These are phyloP conservation scores for Mesorhabditis sp. DNA, from an alignment of 2,888 invertebrate genomes.

Conservation along the genomic window DNA sequence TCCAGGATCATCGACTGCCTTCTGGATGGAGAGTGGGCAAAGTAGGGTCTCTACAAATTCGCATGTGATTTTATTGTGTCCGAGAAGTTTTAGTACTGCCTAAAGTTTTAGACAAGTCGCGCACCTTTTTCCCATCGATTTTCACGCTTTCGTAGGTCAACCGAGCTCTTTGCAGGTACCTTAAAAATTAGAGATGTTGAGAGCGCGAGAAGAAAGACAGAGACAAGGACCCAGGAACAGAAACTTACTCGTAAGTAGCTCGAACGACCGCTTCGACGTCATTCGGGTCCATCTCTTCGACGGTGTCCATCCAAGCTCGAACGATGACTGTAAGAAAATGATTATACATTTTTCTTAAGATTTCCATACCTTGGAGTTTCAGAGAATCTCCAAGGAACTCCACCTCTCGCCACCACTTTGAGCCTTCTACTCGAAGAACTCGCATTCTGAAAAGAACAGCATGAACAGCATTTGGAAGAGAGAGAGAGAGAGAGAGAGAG, in stretches of 20 bases:
- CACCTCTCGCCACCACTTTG: background rate
- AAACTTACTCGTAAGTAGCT: background rate
- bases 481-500: no score
- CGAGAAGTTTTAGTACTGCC: no score
- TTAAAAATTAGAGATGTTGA: background rate
- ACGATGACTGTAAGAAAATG: background rate
- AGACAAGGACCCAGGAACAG: no score
- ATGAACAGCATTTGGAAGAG: background rate
- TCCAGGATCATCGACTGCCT: no score
- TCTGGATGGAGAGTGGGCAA: no score
- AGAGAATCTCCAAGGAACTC: background rate
- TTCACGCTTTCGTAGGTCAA: background rate
- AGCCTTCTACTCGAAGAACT: background rate
- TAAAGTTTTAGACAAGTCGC: no score
- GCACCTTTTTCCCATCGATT: background rate
- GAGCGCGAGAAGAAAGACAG: no score
- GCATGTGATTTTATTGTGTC: no score
- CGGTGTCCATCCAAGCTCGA: background rate
- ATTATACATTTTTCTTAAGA: no score
- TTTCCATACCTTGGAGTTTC: background rate
- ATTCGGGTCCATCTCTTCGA: background rate
- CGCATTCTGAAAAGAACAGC: conserved; percentile 2
- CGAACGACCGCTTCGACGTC: background rate
- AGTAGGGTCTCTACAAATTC: no score
- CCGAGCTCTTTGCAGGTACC: background rate